Percentiles rank a stretch among this genome's conserved stretches.
phyloP scores from a whole-genome alignment of 2,113 vertebrate genomes.

The Seriola dumerili region DNA sequence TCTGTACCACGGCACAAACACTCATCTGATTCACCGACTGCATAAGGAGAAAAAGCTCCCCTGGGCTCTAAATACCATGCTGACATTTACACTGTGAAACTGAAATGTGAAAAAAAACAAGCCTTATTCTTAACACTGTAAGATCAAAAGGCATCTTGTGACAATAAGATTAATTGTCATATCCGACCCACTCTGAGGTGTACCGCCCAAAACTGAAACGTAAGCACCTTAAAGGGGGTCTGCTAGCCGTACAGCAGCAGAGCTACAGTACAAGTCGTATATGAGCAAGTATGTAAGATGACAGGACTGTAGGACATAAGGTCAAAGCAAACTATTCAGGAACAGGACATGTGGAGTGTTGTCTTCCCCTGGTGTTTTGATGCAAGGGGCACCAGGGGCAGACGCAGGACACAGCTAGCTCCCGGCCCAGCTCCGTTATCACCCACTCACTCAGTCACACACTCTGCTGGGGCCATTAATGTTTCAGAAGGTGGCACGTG shows the following conservation, averaged over 20 bases:
- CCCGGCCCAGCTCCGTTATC: slow-evolving; percentile 60
- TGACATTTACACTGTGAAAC: slow-evolving; percentile 79
- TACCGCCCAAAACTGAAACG: slow-evolving; percentile 29
- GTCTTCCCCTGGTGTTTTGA: slow-evolving; percentile 71
- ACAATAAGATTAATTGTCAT: slow-evolving; percentile 76
- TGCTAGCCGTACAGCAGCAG: slow-evolving; percentile 8
- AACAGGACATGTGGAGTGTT: slow-evolving; percentile 67
- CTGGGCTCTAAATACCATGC: slow-evolving; percentile 78
- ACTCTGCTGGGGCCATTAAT: slow-evolving; percentile 61
- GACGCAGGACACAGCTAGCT: slow-evolving; percentile 62
- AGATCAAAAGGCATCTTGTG: slow-evolving; percentile 63
- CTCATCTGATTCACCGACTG: slow-evolving; percentile 56
- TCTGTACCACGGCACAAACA: slow-evolving; percentile 49
- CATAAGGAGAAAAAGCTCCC: slow-evolving; percentile 62
- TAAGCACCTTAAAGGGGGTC: slow-evolving; percentile 17
- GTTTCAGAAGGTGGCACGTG: slow-evolving; percentile 59
- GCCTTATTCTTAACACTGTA: slow-evolving; percentile 46
- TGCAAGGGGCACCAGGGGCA: slow-evolving; percentile 64
- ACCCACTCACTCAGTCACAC: slow-evolving; percentile 59
- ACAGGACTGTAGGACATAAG: slow-evolving; percentile 48
- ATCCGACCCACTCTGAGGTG: slow-evolving; percentile 35
- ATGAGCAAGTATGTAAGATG: slow-evolving; percentile 44
- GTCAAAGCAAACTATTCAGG: slow-evolving; percentile 61
- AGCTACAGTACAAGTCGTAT: slow-evolving; percentile 3
- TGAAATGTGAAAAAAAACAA: slow-evolving; percentile 65